Evolutionary conservation across 2,113 vertebrate genomes (phyloP).

Genomic region (Maccullochella peelii): DNA sequence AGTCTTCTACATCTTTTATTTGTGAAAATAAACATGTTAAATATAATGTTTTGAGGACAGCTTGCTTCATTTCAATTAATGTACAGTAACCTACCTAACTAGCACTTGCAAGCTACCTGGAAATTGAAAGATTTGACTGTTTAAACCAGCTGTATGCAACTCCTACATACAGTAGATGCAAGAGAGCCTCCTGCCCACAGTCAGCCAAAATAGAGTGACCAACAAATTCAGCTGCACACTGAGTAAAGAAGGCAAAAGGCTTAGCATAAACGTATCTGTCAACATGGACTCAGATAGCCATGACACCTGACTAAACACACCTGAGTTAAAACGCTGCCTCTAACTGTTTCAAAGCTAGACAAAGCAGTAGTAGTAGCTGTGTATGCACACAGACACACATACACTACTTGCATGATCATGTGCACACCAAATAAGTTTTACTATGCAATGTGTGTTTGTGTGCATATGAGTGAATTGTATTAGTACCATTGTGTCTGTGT

Average conservation of each 20-base stretch:
- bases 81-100: not conserved
- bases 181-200: not conserved
- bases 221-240: not conserved
- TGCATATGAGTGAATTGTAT: not conserved
- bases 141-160: not conserved
- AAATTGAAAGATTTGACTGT: not conserved
- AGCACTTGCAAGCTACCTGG: not conserved
- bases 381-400: too few relatives aligned
- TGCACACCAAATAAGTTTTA: not conserved
- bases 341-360: not conserved
- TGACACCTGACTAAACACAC: not conserved
- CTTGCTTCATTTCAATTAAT: not conserved
- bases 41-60: not conserved
- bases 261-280: not conserved
- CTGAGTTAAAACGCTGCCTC: not conserved
- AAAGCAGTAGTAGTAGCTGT: too few relatives aligned
- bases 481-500: constrained; percentile 92
- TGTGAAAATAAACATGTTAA: not conserved
- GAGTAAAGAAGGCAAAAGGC: not conserved
- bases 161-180: not conserved
- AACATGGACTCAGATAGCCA: not conserved
- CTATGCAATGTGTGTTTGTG: not conserved
- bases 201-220: not conserved
- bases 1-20: not conserved
- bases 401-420: not conserved